These are phyloP conservation scores for Parasteatoda tepidariorum DNA, from an alignment of 1,140 invertebrate genomes.

Conservation along the genomic window DNA sequence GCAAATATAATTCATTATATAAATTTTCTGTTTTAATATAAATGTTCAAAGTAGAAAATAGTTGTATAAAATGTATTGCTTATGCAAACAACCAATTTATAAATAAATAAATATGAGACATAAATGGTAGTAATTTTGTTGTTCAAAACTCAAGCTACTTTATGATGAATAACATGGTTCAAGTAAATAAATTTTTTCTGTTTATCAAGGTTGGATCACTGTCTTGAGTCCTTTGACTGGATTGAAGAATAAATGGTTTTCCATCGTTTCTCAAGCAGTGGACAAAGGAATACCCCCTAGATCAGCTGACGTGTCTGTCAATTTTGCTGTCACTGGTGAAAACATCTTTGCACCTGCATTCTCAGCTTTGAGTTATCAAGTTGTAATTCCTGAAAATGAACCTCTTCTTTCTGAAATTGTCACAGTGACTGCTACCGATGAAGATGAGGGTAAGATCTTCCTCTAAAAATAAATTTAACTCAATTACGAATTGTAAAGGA, in stretches of 20 bases:
- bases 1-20: too few relatives aligned
- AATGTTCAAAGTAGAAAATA: too few relatives aligned
- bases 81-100: too few relatives aligned
- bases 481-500: too few relatives aligned
- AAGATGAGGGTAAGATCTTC: conserved; percentile 74
- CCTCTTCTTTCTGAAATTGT: conserved; percentile 85
- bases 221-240: conserved; percentile 74
- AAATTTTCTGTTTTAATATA: too few relatives aligned
- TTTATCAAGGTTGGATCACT: conserved; percentile 82
- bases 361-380: conserved; percentile 85
- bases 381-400: conserved; percentile 91
- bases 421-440: conserved; percentile 85
- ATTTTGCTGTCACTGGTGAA: conserved; percentile 84
- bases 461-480: not conserved
- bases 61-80: too few relatives aligned
- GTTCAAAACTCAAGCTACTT: too few relatives aligned
- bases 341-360: conserved; percentile 86
- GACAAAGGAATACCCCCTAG: conserved; percentile 89
- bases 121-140: too few relatives aligned
- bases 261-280: conserved; percentile 77
- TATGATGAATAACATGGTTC: too few relatives aligned
- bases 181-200: too few relatives aligned
- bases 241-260: conserved; percentile 72
- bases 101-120: too few relatives aligned
- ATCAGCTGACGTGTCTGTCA: conserved; percentile 78